Evolutionary conservation across 2,888 invertebrate genomes (phyloP).

Genomic region (Globia sparganii): DNA sequence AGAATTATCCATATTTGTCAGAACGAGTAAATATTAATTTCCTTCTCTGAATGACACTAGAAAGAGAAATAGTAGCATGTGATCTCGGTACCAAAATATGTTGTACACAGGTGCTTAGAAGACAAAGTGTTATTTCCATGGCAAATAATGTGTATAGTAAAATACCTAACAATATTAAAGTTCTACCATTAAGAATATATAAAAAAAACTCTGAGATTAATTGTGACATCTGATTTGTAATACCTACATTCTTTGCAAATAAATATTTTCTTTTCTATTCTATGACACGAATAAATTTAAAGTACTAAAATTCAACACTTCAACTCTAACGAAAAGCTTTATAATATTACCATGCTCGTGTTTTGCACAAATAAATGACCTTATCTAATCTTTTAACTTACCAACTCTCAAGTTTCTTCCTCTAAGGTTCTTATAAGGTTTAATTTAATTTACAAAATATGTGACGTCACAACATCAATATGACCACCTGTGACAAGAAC

Average conservation of each 20-base stretch:
- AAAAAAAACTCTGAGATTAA: too few species aligned
- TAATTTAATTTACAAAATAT: background rate
- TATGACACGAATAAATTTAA: background rate
- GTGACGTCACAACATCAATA: background rate
- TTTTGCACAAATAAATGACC: background rate
- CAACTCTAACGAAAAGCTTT: background rate
- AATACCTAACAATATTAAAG: too few species aligned
- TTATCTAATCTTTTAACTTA: background rate
- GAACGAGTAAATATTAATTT: background rate
- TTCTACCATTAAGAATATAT: too few species aligned
- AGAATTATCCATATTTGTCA: background rate
- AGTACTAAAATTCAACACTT: background rate
- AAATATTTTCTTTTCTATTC: too few species aligned
- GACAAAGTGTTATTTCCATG: too few species aligned
- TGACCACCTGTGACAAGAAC: background rate
- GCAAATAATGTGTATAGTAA: too few species aligned
- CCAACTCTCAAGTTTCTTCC: background rate
- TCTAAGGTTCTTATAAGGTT: too few species aligned
- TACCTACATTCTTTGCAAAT: too few species aligned
- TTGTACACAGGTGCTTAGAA: too few species aligned
- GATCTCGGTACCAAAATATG: too few species aligned
- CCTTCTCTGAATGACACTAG: background rate
- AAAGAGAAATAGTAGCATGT: background rate
- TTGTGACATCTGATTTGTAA: too few species aligned
- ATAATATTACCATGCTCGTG: too few species aligned